Conservation (phyloP, 2,888 invertebrate species). For the Tenodera sinensis region DNA sequence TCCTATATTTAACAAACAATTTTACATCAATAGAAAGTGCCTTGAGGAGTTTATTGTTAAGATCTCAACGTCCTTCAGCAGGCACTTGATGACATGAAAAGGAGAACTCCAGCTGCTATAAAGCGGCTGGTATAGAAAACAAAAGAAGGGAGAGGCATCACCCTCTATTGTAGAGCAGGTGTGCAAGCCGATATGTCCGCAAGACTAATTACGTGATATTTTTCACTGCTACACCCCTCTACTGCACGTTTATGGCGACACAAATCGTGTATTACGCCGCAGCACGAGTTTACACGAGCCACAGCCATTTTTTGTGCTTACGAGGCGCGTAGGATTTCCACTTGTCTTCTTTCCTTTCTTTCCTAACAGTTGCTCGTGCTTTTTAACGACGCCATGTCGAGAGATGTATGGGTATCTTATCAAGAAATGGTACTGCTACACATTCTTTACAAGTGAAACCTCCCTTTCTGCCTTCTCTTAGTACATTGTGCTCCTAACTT, state of each 20-base stretch:
- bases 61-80: neutral
- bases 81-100: neutral
- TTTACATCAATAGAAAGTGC: no score
- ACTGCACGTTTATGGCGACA: neutral
- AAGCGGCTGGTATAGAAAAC: neutral
- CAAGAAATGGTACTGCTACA: neutral
- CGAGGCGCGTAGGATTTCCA: neutral
- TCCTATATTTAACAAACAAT: no score
- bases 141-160: neutral
- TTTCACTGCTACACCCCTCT: slow-evolving; percentile 18
- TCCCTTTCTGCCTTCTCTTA: no score
- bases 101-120: neutral
- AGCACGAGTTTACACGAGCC: neutral
- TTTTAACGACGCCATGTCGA: neutral
- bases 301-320: slow-evolving; percentile 16
- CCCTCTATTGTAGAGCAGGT: slow-evolving; percentile 25
- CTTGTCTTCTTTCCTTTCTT: slow-evolving; percentile 3
- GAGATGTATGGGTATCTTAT: neutral
- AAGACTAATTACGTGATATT: slow-evolving; percentile 32
- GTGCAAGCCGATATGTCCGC: slow-evolving; percentile 28
- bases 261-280: slow-evolving; percentile 2
- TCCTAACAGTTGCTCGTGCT: neutral
- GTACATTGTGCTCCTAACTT: no score
- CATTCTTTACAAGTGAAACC: neutral
- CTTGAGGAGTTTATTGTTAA: no score